phyloP scores from a whole-genome alignment of 92 coral and sea anemone genomes.

The Actinostola sp. region DNA sequence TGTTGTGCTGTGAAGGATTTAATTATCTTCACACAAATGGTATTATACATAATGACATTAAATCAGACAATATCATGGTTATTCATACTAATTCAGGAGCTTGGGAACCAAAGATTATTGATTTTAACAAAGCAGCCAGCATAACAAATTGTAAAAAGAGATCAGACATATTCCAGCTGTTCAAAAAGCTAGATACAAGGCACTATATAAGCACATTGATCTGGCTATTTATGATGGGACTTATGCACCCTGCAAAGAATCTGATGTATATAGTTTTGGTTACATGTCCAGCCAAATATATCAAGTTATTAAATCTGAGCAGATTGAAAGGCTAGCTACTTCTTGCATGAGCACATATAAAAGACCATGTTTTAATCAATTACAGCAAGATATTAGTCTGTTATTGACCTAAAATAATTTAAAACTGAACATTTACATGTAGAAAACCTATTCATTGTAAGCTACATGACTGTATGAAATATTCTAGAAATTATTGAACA shows the following conservation, averaged over 20 bases:
- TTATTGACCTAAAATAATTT: neutral
- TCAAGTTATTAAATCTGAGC: neutral
- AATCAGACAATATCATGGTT: conserved; percentile 24
- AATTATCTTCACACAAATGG: conserved; percentile 18
- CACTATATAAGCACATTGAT: conserved; percentile 16
- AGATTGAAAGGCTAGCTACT: neutral
- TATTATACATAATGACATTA: conserved; percentile 38
- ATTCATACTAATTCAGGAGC: neutral
- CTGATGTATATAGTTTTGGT: conserved; percentile 30
- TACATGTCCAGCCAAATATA: neutral
- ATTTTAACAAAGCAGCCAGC: conserved; percentile 21
- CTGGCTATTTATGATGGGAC: conserved; percentile 34
- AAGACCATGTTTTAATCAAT: neutral
- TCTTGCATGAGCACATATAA: conserved; percentile 5
- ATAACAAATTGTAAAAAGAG: neutral
- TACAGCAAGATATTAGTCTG: neutral
- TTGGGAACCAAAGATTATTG: conserved; percentile 26
- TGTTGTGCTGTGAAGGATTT: conserved; percentile 37
- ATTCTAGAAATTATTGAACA: too few relatives aligned
- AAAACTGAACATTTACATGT: neutral
- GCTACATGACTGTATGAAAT: too few relatives aligned
- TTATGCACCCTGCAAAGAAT: conserved; percentile 20
- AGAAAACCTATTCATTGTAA: neutral
- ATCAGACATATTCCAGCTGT: neutral
- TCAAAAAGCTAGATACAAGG: conserved; percentile 4